A percentile compares a stretch with the other conserved stretches of the same genome.
phyloP scores from a whole-genome alignment of 2,113 vertebrate species.

The Danio rerio region GRCz12tu NC_133184.1:35399001-35399500 shows the following conservation, averaged over 20 bases:
- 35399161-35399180: not conserved
- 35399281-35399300: not conserved
- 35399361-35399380: conserved; percentile 34
- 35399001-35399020: conserved; percentile 52
- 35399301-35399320: not conserved
- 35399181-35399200: not conserved
- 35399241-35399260: too few species aligned
- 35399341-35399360: not conserved
- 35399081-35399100: not conserved
- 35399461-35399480: not conserved
- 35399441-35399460: not conserved
- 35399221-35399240: too few species aligned
- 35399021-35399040: conserved; percentile 54
- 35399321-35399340: conserved; percentile 4
- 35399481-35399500: not conserved
- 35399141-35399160: not conserved
- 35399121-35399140: not conserved
- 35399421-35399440: not conserved
- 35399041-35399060: not conserved
- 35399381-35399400: conserved; percentile 2
- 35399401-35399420: not conserved
- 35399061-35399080: not conserved
- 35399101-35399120: not conserved
- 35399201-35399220: not conserved
- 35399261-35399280: too few species aligned